Evolutionary conservation across 2,888 invertebrate genomes (phyloP).

Genomic region (Cephonodes hylas): DNA sequence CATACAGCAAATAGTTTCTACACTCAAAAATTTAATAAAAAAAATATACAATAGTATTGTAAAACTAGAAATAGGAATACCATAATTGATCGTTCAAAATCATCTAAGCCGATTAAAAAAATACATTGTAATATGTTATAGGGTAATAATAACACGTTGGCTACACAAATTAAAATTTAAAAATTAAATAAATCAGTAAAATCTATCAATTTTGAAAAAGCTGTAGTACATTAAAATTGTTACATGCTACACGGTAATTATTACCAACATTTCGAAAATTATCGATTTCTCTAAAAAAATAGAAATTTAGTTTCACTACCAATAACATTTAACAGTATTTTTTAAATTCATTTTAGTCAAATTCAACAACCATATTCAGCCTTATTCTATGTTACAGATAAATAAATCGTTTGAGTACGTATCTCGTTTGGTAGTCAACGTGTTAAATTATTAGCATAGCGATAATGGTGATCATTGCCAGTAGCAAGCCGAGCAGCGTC

Average conservation of each 20-base stretch:
- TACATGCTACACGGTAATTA: too few species aligned
- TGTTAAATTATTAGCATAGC: slow-evolving; percentile 83
- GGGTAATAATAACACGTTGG: neutral
- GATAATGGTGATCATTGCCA: slow-evolving; percentile 87
- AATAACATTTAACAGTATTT: too few species aligned
- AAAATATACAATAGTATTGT: neutral
- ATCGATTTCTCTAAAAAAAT: neutral
- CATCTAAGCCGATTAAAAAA: neutral
- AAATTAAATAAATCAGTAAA: neutral
- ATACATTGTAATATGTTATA: neutral
- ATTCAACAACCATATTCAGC: neutral
- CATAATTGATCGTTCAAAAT: neutral
- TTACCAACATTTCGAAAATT: neutral
- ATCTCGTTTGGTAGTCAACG: slow-evolving; percentile 11
- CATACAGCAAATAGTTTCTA: slow-evolving; percentile 1
- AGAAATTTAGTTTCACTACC: neutral
- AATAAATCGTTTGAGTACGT: neutral
- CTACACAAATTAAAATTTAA: neutral
- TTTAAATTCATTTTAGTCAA: neutral
- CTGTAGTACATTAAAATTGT: too few species aligned
- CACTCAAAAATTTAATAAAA: neutral
- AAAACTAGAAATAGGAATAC: neutral
- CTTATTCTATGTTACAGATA: neutral
- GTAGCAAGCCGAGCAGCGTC: slow-evolving; percentile 87
- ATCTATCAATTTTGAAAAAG: too few species aligned